These are phyloP conservation scores for crab-eating macaque (Macaca fascicularis) DNA, from an alignment of 2,113 vertebrate species.

Conservation along the genomic window DNA sequence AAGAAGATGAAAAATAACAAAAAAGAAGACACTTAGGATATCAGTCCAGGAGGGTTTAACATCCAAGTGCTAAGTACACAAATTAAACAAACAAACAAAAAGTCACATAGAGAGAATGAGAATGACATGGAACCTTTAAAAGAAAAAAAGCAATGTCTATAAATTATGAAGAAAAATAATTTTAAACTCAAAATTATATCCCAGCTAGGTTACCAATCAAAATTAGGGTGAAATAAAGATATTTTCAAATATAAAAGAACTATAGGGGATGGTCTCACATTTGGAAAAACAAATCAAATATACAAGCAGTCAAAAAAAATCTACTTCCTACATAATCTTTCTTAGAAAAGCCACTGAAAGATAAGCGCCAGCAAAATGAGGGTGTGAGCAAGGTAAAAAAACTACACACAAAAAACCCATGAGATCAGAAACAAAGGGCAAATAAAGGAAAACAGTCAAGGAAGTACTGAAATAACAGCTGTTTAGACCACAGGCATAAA, in stretches of 20 bases:
- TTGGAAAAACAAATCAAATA: neutral
- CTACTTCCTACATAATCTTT: neutral
- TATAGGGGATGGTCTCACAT: too few relatives aligned
- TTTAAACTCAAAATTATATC: neutral
- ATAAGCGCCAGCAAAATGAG: neutral
- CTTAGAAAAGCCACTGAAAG: neutral
- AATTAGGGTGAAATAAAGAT: neutral
- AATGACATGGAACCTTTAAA: neutral
- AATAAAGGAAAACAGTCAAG: neutral
- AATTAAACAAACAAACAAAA: neutral
- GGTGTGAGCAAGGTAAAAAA: neutral
- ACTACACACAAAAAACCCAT: neutral
- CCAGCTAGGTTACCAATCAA: neutral
- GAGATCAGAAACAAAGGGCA: neutral
- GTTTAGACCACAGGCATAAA: neutral
- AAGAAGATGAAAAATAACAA: neutral
- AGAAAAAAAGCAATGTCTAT: neutral
- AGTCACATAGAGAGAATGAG: neutral
- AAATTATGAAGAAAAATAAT: neutral
- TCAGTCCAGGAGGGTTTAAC: neutral
- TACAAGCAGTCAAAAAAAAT: neutral
- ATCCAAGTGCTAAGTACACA: neutral
- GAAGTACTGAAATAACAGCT: neutral
- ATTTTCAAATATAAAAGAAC: neutral
- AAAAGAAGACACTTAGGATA: neutral